Percentiles rank a stretch among this genome's conserved stretches.
These are phyloP conservation scores for Onychostruthus taczanowskii DNA, from an alignment of 2,113 vertebrate genomes.

Conservation along the genomic window DNA sequence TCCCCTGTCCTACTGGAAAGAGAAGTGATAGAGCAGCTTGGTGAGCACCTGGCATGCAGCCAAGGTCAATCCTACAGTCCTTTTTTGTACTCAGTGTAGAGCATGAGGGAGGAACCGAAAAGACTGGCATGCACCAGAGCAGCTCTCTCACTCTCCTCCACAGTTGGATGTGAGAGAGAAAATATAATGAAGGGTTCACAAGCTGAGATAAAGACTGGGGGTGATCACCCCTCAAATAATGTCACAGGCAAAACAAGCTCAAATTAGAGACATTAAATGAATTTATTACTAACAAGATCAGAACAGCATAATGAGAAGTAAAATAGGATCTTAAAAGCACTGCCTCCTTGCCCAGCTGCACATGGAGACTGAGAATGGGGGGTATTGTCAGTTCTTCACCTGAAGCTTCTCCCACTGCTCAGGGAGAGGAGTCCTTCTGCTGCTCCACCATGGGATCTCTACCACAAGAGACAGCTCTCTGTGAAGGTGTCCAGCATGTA, in stretches of 20 bases:
- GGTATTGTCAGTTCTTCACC: too few relatives aligned
- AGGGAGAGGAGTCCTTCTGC: background rate
- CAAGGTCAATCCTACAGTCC: background rate
- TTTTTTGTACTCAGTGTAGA: background rate
- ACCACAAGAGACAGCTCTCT: background rate
- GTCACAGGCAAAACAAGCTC: background rate
- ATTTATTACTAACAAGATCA: background rate
- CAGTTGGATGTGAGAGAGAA: background rate
- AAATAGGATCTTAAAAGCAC: background rate
- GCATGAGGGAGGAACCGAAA: background rate
- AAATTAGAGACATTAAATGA: background rate
- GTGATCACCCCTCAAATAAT: background rate
- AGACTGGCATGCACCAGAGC: background rate
- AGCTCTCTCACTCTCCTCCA: background rate
- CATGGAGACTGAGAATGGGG: background rate
- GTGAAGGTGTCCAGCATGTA: background rate
- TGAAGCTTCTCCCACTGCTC: fast-evolving
- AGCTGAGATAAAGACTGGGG: background rate
- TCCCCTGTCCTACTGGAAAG: background rate
- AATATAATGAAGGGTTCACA: background rate
- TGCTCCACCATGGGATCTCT: background rate
- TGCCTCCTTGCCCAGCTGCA: fast-evolving
- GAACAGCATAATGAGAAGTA: background rate
- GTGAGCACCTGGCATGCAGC: background rate
- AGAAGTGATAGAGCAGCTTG: background rate